These are phyloP conservation scores for Belgica antarctica DNA, from an alignment of 2,888 invertebrate species.

Conservation along the genomic window DNA sequence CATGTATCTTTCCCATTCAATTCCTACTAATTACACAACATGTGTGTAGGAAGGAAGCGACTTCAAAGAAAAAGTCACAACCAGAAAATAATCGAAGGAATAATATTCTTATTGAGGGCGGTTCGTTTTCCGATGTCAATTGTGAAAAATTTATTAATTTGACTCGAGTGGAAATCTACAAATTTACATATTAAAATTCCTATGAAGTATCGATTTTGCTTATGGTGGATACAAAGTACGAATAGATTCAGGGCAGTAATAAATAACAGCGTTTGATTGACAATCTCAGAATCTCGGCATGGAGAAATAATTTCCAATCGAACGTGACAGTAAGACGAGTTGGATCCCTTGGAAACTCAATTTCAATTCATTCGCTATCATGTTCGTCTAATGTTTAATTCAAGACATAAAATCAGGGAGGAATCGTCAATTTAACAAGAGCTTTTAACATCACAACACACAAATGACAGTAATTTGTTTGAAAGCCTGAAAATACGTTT, in stretches of 20 bases:
- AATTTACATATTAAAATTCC: slow-evolving; percentile 29
- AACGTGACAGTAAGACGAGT: neutral
- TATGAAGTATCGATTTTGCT: neutral
- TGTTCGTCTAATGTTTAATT: slow-evolving; percentile 23
- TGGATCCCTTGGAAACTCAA: neutral
- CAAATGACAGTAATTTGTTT: slow-evolving; percentile 41
- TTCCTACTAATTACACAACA: too few relatives aligned
- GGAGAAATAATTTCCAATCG: neutral
- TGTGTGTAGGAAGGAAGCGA: too few relatives aligned
- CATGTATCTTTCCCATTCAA: too few relatives aligned
- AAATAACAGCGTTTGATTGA: slow-evolving; percentile 35
- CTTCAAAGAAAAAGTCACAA: too few relatives aligned
- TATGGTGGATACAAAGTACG: too few relatives aligned
- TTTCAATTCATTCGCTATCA: neutral
- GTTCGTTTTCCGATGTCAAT: neutral
- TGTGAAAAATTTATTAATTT: slow-evolving; percentile 11
- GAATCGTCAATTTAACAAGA: neutral
- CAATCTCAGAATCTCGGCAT: neutral
- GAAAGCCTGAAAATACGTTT: too few relatives aligned
- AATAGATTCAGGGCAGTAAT: too few relatives aligned
- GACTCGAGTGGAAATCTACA: slow-evolving; percentile 13
- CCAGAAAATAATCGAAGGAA: too few relatives aligned
- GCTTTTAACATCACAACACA: neutral
- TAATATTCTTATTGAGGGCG: too few relatives aligned
- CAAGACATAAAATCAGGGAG: too few relatives aligned